phyloP scores from a whole-genome alignment of 2,888 invertebrate genomes.

The Reticulitermes lucifugus region DNA sequence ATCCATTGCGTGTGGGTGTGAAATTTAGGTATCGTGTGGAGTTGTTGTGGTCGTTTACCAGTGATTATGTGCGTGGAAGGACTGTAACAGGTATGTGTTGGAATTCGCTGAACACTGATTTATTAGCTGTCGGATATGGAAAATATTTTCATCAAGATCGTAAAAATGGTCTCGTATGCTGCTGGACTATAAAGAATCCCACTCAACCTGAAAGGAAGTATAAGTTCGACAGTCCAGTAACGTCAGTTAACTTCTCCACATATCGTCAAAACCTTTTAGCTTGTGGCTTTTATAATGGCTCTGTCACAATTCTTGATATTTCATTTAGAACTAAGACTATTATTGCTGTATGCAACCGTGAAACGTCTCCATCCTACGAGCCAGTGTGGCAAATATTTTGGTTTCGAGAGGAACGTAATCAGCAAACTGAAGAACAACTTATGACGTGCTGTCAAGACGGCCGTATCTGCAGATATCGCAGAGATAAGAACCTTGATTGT shows the following conservation, averaged over 20 bases:
- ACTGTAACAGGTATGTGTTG: slow-evolving; percentile 75
- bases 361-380: slow-evolving; percentile 72
- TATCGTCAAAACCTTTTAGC: slow-evolving; percentile 78
- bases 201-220: slow-evolving; percentile 79
- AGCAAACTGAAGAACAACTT: slow-evolving; percentile 65
- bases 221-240: slow-evolving; percentile 72
- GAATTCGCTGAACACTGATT: slow-evolving; percentile 75
- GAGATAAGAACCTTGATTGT: slow-evolving; percentile 70
- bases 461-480: slow-evolving; percentile 68
- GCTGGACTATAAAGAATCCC: slow-evolving; percentile 83
- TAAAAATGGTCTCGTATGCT: slow-evolving; percentile 73
- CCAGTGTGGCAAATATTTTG: slow-evolving; percentile 77
- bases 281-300: slow-evolving; percentile 80
- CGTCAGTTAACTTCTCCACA: slow-evolving; percentile 77
- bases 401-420: slow-evolving; percentile 61
- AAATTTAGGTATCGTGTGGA: slow-evolving; percentile 75
- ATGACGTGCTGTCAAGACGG: slow-evolving; percentile 74
- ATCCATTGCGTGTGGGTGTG: slow-evolving; percentile 73
- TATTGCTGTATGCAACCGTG: slow-evolving; percentile 69
- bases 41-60: slow-evolving; percentile 75
- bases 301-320: slow-evolving; percentile 77
- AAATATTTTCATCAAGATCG: slow-evolving; percentile 71
- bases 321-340: slow-evolving; percentile 67
- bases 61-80: slow-evolving; percentile 65
- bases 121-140: slow-evolving; percentile 83